phyloP scores from a whole-genome alignment of 2,888 invertebrate species.

The Amiota mariae region DNA sequence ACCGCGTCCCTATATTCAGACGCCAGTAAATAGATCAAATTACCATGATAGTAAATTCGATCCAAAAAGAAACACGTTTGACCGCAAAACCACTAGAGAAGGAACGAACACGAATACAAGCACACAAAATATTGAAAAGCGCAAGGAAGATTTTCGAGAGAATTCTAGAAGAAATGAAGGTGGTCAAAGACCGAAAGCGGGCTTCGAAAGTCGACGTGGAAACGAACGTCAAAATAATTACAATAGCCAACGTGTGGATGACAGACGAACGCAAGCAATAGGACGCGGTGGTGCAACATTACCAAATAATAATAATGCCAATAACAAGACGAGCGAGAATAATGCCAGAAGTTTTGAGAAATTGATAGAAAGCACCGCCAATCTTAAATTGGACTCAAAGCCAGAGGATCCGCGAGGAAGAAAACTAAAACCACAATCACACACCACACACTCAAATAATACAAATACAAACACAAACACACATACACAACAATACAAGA shows the following conservation, averaged over 20 bases:
- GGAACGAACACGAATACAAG: neutral
- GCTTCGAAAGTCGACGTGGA: slow-evolving; percentile 14
- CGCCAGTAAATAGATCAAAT: neutral
- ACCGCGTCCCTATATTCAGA: neutral
- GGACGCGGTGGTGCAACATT: neutral
- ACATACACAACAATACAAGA: slow-evolving; percentile 34
- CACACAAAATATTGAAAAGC: slow-evolving; percentile 41
- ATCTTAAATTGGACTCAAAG: slow-evolving; percentile 59
- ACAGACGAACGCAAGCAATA: neutral
- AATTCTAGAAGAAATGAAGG: neutral
- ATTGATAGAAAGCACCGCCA: slow-evolving; percentile 60
- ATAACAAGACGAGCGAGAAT: slow-evolving; percentile 50
- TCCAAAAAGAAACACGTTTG: slow-evolving; percentile 40
- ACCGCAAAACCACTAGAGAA: slow-evolving; percentile 34
- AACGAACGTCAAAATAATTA: slow-evolving; percentile 13
- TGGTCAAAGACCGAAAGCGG: neutral
- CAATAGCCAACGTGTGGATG: neutral
- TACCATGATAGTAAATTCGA: slow-evolving; percentile 21
- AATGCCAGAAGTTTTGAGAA: slow-evolving; percentile 52
- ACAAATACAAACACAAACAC: too few relatives aligned
- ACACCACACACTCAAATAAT: too few relatives aligned
- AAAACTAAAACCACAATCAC: slow-evolving; percentile 36
- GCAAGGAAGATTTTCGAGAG: slow-evolving; percentile 42
- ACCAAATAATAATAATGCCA: slow-evolving; percentile 20
- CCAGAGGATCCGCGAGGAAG: slow-evolving; percentile 47